Evolutionary conservation across 2,113 vertebrate genomes (phyloP), one percentile per base, ranked within the genome.

Genomic region (Pituophis catenifer): DNA sequence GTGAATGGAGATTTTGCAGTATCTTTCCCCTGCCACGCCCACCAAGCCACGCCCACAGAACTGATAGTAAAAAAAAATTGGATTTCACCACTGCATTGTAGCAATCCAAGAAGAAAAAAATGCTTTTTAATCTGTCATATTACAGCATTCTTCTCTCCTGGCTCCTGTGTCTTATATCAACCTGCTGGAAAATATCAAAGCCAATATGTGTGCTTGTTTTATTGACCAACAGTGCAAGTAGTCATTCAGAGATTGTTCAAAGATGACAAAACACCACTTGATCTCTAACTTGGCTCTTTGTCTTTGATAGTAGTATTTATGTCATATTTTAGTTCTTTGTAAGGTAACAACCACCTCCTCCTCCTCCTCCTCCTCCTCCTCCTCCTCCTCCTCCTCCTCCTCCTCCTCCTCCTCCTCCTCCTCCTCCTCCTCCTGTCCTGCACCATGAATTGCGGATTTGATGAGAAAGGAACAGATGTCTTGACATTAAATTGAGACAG

Each of bases 401-500:
- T 90, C 29, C 53, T 53, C 29, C 12, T 33, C 48, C 10, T 55
- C 38, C 29, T 89, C 8, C 1, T 65, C 65, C n/a, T 92, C 21
- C 54, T 70, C 11, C 12, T 53, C 33, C 8, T 92, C 44, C 55
- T 62, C 29, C 54, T 55, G n/a, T 90, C 89, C 57, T 57, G 10
- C 57, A 90, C 57, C 88, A 92, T 90, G 75, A 58, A 90, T 92
- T 65, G 50, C 19, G 50, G 54, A 38, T 81, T 57, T 92, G 91
- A 62, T 53, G n/a, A 81, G 50, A 88, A 58, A 92, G 33, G 17
- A 90, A 54, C 54, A 21, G 70, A 86, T 54, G 55, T 89, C 75
- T 90, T 86, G 91, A 91, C 55, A 91, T 91, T 90, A 86, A 89
- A 92, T 90, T 65, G 75, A n/a, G 50, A 92, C 75, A 86, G 87